These are phyloP conservation scores for Netelia virgata DNA, from an alignment of 2,888 invertebrate genomes.

Conservation along the genomic window DNA sequence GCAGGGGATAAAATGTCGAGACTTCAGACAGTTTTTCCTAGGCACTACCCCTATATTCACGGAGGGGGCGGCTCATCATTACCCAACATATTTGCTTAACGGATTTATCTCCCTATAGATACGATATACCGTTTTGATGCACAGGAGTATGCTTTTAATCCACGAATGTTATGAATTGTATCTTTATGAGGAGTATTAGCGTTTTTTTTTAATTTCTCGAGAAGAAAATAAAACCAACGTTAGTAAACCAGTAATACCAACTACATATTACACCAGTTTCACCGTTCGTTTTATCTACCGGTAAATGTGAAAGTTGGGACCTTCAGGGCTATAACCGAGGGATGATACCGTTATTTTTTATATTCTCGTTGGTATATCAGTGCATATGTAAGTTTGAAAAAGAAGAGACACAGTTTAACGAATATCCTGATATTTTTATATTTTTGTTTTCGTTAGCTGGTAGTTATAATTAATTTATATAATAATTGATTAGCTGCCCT, in stretches of 20 bases:
- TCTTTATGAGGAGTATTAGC: neutral
- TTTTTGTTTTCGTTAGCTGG: too few relatives aligned
- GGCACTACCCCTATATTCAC: neutral
- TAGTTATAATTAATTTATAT: too few relatives aligned
- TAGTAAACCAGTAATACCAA: too few relatives aligned
- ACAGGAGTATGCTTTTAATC: neutral
- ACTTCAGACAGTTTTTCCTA: neutral
- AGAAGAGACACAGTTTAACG: too few relatives aligned
- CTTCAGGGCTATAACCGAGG: neutral
- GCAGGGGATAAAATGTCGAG: neutral
- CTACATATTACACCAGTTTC: too few relatives aligned
- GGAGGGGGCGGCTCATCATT: neutral
- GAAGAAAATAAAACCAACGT: constrained; percentile 67
- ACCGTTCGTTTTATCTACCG: too few relatives aligned
- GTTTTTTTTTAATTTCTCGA: constrained; percentile 27
- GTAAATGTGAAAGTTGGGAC: too few relatives aligned
- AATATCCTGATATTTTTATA: too few relatives aligned
- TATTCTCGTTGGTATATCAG: neutral
- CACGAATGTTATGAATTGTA: neutral
- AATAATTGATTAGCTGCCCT: too few relatives aligned
- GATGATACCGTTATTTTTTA: neutral
- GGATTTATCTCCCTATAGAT: neutral
- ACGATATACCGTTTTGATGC: neutral
- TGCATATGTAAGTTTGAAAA: neutral
- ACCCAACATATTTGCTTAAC: neutral